Evolutionary conservation across 2,113 vertebrate species (phyloP).

Genomic region (Lampris megalopsis): DNA sequence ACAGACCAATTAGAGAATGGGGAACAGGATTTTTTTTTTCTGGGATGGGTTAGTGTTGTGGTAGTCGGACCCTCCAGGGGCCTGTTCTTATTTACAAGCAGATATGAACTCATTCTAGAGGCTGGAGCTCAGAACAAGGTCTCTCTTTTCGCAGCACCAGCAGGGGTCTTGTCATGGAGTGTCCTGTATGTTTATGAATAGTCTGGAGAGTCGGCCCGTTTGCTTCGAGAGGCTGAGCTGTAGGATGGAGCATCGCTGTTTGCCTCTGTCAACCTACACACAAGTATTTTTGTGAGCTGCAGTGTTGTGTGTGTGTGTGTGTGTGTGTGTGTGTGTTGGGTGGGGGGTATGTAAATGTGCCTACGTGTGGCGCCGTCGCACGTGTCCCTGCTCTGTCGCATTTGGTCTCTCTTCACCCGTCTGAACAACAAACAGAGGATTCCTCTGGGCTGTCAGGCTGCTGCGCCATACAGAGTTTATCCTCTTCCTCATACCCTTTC

Average conservation of each 20-base stretch:
- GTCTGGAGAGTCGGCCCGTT: no score
- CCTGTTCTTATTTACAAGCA: slow-evolving; percentile 54
- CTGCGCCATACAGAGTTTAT: slow-evolving; percentile 17
- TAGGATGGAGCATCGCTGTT: no score
- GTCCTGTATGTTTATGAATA: no score
- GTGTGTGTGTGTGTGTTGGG: background rate
- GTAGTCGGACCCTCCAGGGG: slow-evolving; percentile 44
- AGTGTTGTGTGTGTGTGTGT: background rate
- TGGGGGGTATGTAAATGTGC: background rate
- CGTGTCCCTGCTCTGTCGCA: slow-evolving; percentile 39
- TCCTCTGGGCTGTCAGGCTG: slow-evolving; percentile 15
- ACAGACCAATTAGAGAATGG: no score
- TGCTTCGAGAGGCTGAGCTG: no score
- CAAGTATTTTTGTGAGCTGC: background rate
- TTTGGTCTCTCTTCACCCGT: slow-evolving; percentile 46
- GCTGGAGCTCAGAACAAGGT: background rate
- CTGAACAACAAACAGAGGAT: slow-evolving; percentile 45
- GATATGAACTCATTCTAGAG: slow-evolving; percentile 31
- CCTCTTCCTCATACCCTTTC: background rate
- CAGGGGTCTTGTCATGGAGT: no score
- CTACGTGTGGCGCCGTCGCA: slow-evolving; percentile 2
- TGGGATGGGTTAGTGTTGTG: slow-evolving; percentile 29
- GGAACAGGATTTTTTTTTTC: slow-evolving; percentile 1
- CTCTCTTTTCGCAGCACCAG: no score
- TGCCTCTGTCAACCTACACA: no score